Evolutionary conservation across 64 coral and sea anemone species (phyloP).

Genomic region (Pachyseris speciosa): DNA sequence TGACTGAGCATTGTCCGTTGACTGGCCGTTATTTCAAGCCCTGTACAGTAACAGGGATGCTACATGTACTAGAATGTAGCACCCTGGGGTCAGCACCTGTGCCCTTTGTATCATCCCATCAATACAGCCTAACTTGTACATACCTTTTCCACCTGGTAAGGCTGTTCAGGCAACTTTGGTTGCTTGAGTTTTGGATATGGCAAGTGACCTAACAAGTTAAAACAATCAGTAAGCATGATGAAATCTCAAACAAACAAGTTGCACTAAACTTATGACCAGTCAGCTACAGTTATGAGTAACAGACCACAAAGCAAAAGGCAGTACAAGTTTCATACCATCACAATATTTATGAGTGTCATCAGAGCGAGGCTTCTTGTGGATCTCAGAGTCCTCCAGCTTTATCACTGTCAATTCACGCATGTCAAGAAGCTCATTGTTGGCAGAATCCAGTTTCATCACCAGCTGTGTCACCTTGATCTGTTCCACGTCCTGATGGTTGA

Average conservation of each 20-base stretch:
- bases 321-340: not conserved
- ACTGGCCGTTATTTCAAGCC: too few relatives aligned
- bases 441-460: slow-evolving; percentile 37
- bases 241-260: not conserved
- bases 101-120: too few relatives aligned
- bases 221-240: not conserved
- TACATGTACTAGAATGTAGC: too few relatives aligned
- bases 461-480: slow-evolving; percentile 50
- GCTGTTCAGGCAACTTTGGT: slow-evolving; percentile 29
- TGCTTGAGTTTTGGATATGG: slow-evolving; percentile 27
- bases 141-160: slow-evolving; percentile 44
- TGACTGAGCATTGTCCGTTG: too few relatives aligned
- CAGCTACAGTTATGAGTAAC: too few relatives aligned
- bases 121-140: too few relatives aligned
- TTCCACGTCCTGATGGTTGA: slow-evolving; percentile 9
- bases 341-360: not conserved
- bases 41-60: too few relatives aligned
- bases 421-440: slow-evolving; percentile 42
- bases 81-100: too few relatives aligned
- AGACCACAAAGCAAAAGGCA: too few relatives aligned
- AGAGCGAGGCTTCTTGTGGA: not conserved
- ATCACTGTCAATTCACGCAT: slow-evolving; percentile 34
- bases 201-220: slow-evolving; percentile 15
- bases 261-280: too few relatives aligned
- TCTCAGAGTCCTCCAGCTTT: not conserved